Evolutionary conservation across 2,888 invertebrate species (phyloP).

Genomic region (Callinectes sapidus): DNA sequence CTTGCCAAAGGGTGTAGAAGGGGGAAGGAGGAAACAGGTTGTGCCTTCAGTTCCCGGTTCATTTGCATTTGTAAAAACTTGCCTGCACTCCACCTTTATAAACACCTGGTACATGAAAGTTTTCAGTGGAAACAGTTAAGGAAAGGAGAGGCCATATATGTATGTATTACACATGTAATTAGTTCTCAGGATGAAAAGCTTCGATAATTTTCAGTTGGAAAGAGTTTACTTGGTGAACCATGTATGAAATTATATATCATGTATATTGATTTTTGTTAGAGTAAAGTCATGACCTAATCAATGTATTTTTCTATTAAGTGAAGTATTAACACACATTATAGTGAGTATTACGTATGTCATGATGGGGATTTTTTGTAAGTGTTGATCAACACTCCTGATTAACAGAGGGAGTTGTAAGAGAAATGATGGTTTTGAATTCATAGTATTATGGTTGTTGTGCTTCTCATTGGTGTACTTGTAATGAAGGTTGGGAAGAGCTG

Average conservation of each 20-base stretch:
- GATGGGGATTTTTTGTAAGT: too few species aligned
- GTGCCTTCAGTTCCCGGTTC: slow-evolving; percentile 13
- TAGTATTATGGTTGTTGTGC: too few species aligned
- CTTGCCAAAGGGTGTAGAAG: not conserved
- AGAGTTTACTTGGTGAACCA: slow-evolving; percentile 21
- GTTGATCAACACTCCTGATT: too few species aligned
- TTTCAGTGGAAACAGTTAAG: not conserved
- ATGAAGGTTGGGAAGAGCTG: too few species aligned
- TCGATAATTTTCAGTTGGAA: not conserved
- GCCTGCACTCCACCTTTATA: not conserved
- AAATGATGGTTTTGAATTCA: too few species aligned
- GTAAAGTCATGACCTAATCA: not conserved
- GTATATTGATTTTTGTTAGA: slow-evolving; percentile 33
- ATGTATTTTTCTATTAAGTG: not conserved
- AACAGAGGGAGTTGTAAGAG: too few species aligned
- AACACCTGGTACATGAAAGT: not conserved
- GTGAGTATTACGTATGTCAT: too few species aligned
- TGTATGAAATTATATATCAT: not conserved
- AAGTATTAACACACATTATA: not conserved
- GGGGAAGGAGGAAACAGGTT: not conserved
- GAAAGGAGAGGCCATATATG: not conserved
- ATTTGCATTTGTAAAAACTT: slow-evolving; percentile 24
- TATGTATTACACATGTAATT: not conserved
- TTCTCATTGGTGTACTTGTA: too few species aligned
- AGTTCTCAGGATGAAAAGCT: not conserved